A percentile compares a stretch with the other conserved stretches of the same genome.
phyloP scores from a whole-genome alignment of 2,888 invertebrate genomes.

The Tiphia femorata region DNA sequence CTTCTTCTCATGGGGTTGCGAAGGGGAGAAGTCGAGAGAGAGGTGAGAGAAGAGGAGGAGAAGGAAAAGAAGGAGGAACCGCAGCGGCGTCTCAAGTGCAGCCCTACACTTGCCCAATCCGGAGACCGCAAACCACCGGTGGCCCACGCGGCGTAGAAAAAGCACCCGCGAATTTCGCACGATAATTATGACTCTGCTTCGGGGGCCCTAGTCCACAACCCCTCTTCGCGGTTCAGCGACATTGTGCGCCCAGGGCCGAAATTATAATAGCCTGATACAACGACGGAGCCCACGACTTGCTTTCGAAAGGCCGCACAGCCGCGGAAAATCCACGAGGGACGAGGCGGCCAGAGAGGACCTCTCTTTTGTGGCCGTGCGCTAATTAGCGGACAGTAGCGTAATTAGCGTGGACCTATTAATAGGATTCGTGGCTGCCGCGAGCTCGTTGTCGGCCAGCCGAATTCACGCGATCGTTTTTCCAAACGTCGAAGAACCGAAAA shows the following conservation, averaged over 20 bases:
- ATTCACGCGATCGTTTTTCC: not conserved
- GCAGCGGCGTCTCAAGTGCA: conserved; percentile 54
- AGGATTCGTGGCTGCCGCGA: conserved; percentile 9
- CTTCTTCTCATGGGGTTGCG: too few species aligned
- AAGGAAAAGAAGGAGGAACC: conserved; percentile 24
- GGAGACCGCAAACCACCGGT: conserved; percentile 41
- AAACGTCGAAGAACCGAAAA: too few species aligned
- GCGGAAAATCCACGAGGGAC: conserved; percentile 29
- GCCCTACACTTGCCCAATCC: conserved; percentile 54
- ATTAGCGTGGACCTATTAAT: conserved; percentile 50
- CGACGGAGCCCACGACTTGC: conserved; percentile 12
- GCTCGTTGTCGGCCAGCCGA: not conserved
- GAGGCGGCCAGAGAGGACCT: too few species aligned
- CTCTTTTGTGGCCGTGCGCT: too few species aligned
- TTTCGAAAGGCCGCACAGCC: conserved; percentile 33
- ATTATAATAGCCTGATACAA: conserved; percentile 20
- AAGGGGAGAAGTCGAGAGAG: too few species aligned
- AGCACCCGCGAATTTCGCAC: conserved; percentile 58
- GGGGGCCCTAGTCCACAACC: too few species aligned
- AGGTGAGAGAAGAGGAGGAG: not conserved
- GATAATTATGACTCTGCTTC: conserved; percentile 60
- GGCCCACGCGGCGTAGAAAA: conserved; percentile 23
- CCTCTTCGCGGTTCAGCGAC: not conserved
- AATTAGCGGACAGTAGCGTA: conserved; percentile 46
- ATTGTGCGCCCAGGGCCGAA: conserved; percentile 1